Percentiles rank a stretch among this genome's conserved stretches.
phyloP scores from a whole-genome alignment of 1,140 invertebrate genomes.

The Drosophila tropicalis region DNA sequence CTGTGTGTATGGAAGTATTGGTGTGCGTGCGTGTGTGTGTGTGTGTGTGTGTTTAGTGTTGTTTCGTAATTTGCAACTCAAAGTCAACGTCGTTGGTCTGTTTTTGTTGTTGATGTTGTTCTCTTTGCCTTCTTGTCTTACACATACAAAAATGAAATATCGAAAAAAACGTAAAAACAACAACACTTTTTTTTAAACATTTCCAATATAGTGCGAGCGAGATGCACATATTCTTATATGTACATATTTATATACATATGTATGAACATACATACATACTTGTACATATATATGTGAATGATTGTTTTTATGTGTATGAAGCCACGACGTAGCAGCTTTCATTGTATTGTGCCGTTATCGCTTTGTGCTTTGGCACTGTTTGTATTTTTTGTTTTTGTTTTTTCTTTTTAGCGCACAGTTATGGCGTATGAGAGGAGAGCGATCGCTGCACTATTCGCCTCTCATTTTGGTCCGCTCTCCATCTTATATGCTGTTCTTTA shows the following conservation, averaged over 20 bases:
- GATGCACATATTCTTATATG: constrained; percentile 8
- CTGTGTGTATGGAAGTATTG: background rate
- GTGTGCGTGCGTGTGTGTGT: constrained; percentile 13
- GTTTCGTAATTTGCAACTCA: constrained; percentile 63
- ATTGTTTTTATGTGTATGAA: background rate
- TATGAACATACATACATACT: background rate
- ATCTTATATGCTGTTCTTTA: background rate
- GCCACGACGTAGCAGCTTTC: constrained; percentile 11
- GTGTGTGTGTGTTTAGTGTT: constrained; percentile 26
- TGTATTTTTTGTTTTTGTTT: constrained; percentile 13
- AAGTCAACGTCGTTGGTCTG: constrained; percentile 20
- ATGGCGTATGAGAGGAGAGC: constrained; percentile 50
- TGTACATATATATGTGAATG: background rate
- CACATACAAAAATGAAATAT: constrained; percentile 2
- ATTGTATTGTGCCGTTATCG: constrained; percentile 50
- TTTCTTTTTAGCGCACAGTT: constrained; percentile 46
- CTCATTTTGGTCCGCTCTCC: constrained; percentile 16
- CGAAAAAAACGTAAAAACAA: constrained; percentile 6
- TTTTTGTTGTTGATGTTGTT: constrained; percentile 50
- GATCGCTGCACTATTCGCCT: constrained; percentile 32
- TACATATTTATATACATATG: background rate
- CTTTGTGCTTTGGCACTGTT: constrained; percentile 8
- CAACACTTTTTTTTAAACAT: constrained; percentile 7
- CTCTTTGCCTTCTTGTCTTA: constrained; percentile 38
- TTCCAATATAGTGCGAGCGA: constrained; percentile 34